These are phyloP conservation scores for Horisme vitalbata DNA, from an alignment of 2,888 invertebrate genomes.

Conservation along the genomic window DNA sequence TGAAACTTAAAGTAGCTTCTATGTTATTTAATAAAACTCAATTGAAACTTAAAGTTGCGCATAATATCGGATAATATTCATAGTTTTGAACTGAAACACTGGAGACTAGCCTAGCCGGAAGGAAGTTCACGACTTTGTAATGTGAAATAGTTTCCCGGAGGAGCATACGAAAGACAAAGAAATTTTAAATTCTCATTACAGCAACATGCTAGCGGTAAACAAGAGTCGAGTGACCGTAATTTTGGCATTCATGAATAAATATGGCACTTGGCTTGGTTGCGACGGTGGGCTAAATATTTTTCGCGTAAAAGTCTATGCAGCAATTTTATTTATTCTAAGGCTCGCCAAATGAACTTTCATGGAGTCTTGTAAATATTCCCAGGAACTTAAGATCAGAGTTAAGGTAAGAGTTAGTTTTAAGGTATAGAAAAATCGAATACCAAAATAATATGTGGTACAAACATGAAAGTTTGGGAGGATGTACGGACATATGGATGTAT, in stretches of 20 bases:
- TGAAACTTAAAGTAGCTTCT: no score
- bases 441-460: no score
- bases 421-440: no score
- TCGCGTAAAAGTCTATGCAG: conserved; percentile 18
- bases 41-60: conserved; percentile 15
- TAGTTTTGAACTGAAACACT: conserved; percentile 24
- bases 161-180: conserved; percentile 21
- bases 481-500: no score
- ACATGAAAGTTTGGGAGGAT: no score
- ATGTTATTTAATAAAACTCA: conserved; percentile 10
- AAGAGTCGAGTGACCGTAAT: conserved; percentile 29
- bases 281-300: conserved; percentile 23
- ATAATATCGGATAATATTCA: conserved; percentile 26
- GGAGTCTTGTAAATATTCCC: neutral
- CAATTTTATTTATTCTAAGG: conserved; percentile 27
- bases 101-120: conserved; percentile 22
- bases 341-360: conserved; percentile 8
- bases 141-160: conserved; percentile 29
- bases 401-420: no score
- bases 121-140: conserved; percentile 31
- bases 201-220: conserved; percentile 26
- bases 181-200: conserved; percentile 31
- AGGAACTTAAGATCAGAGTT: neutral
- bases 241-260: conserved; percentile 30
- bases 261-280: conserved; percentile 23